These are phyloP conservation scores for Phenganax marumi DNA, from an alignment of 92 coral and sea anemone species.

Conservation along the genomic window DNA sequence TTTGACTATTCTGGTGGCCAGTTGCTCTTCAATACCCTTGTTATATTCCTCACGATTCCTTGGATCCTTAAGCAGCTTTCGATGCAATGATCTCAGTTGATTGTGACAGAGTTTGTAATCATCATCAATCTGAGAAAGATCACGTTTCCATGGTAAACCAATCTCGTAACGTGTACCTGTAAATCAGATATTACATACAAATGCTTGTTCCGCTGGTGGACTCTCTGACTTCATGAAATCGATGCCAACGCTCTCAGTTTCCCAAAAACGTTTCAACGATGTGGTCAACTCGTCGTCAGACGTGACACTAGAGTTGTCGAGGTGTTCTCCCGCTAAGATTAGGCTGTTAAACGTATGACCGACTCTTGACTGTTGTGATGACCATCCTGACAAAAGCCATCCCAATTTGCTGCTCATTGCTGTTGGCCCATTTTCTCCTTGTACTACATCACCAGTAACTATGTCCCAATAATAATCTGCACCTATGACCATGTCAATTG, in stretches of 20 bases:
- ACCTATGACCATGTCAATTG: background rate
- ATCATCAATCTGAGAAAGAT: background rate
- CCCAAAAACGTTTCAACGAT: conserved; percentile 34
- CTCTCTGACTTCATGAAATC: conserved; percentile 3
- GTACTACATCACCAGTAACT: conserved; percentile 15
- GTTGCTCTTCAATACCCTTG: background rate
- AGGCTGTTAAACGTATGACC: conserved; percentile 24
- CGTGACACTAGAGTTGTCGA: conserved; percentile 9
- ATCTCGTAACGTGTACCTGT: background rate
- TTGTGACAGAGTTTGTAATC: conserved; percentile 17
- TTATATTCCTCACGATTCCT: background rate
- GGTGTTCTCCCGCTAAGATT: conserved; percentile 47
- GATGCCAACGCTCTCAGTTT: conserved; percentile 11
- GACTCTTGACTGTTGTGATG: background rate
- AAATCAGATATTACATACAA: background rate
- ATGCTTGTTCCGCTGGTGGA: background rate
- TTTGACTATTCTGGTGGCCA: background rate
- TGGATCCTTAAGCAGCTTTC: background rate
- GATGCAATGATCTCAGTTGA: background rate
- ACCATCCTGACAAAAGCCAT: conserved; percentile 20
- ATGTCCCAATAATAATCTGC: conserved; percentile 15
- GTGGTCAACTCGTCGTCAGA: background rate
- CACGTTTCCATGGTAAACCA: background rate
- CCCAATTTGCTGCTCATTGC: conserved; percentile 9
- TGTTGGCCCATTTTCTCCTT: conserved; percentile 6